Evolutionary conservation across 2,113 vertebrate genomes (phyloP), one percentile per base, ranked within the genome.

Genomic region (Crocuta crocuta): DNA sequence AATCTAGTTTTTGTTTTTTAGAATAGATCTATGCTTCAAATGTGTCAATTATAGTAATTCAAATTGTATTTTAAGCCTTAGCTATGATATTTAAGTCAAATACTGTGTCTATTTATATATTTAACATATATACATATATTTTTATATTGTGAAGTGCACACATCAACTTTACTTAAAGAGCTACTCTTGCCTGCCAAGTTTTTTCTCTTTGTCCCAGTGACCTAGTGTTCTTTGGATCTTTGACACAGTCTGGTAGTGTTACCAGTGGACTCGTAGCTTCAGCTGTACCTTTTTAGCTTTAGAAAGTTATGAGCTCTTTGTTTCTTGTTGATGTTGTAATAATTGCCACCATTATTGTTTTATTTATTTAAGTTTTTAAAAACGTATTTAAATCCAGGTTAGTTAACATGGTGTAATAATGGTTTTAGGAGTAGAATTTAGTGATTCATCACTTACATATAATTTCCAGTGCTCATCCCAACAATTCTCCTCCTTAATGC

Each of bases 1-100:
- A 83, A 95, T 86, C 35, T 78, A 70, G 53, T 66, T 85, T 96
- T 89, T 74, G 74, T 10, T 66, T 68, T 95, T 79, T 68, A 55
- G 10, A 78, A 61, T 79, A 88, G n/a, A 83, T 50, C 5, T 82
- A 63, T 50, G 45, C 15, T 53, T 95, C 70, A 24, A 43, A 92
- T 66, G 31, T 91, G 3, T 84, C 89, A 94, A 92, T 83, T 79
- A 71, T 45, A 76, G 28, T 63, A 87, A 82, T 19, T 82, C 33
- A 86, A 74, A 87, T 89, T 95, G 10, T 82, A 79, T 65, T 71
- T 63, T 82, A 91, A 94, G 10, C 39, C 70, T 82, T 86, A 78
- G 76, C 48, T 79, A 33, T 89, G 53, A 74, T 76, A 50, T 86
- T 83, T 83, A 71, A 83, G 28, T 43, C 61, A 84, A 80, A 84